Evolutionary conservation across 1,140 invertebrate species (phyloP).

Genomic region (Meloidogyne chitwoodi): DNA sequence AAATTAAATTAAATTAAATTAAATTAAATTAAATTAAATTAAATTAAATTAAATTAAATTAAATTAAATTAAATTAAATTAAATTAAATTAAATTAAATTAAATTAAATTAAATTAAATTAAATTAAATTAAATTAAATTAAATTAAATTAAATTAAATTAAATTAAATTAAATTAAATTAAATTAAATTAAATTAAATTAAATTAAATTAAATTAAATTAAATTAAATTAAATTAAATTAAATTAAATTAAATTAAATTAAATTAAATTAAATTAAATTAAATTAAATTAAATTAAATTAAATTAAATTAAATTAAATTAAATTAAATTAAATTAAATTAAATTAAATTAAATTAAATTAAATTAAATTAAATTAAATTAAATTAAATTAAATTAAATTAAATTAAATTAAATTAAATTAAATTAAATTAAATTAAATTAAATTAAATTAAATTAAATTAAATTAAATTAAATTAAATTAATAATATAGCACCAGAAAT

Average conservation of each 20-base stretch:
- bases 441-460: background rate
- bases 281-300: background rate
- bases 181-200: background rate
- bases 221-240: background rate
- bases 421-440: background rate
- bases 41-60: background rate
- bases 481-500: slow-evolving; percentile 64
- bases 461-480: slow-evolving; percentile 10
- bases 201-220: background rate
- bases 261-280: background rate
- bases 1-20: background rate
- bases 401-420: background rate
- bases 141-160: background rate
- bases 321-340: background rate
- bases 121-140: background rate
- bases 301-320: background rate
- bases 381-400: background rate
- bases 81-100: background rate
- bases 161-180: background rate
- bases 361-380: background rate
- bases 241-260: background rate
- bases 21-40: background rate
- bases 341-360: background rate
- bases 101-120: background rate
- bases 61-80: background rate